Evolutionary conservation across 2,797 vertebrate genomes (phyloP).

Genomic region (Myripristis jacobus): DNA sequence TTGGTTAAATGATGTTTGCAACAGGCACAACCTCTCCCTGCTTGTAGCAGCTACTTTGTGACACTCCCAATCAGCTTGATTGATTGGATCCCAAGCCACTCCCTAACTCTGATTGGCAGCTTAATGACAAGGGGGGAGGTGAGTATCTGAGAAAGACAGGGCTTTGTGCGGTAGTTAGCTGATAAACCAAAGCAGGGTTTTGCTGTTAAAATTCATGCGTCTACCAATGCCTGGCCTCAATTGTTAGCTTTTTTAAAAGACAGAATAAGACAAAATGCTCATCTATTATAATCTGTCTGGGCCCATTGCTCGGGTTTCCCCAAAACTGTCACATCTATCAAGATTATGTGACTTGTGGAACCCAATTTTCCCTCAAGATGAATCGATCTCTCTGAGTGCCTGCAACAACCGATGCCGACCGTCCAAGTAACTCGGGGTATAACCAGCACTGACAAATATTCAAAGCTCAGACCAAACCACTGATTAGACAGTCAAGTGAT

Average conservation of each 20-base stretch:
- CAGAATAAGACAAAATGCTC: slow-evolving; percentile 55
- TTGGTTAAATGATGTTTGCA: slow-evolving; percentile 78
- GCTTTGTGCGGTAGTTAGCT: slow-evolving; percentile 63
- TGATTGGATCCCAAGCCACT: slow-evolving; percentile 79
- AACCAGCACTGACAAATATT: slow-evolving; percentile 73
- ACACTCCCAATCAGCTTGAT: slow-evolving; percentile 86
- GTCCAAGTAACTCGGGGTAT: slow-evolving; percentile 53
- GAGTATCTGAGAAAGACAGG: slow-evolving; percentile 61
- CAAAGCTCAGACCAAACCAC: slow-evolving; percentile 65
- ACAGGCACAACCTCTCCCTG: slow-evolving; percentile 77
- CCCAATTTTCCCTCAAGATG: slow-evolving; percentile 60
- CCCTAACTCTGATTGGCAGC: slow-evolving; percentile 81
- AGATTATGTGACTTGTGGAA: slow-evolving; percentile 65
- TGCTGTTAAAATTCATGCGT: slow-evolving; percentile 37
- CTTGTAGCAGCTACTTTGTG: slow-evolving; percentile 84
- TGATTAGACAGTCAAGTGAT: slow-evolving; percentile 71
- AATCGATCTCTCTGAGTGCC: slow-evolving; percentile 69
- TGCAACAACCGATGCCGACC: slow-evolving; percentile 59
- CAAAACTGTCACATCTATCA: slow-evolving; percentile 72
- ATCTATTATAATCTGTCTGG: slow-evolving; percentile 68
- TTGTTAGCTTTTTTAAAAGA: slow-evolving; percentile 47
- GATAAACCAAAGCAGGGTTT: slow-evolving; percentile 54
- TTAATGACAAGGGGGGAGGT: slow-evolving; percentile 76
- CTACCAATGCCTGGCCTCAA: background rate
- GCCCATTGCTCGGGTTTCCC: slow-evolving; percentile 50